Base-by-base conservation (phyloP, 2,113 vertebrate genomes). In the Lophotis ruficrista region DNA sequence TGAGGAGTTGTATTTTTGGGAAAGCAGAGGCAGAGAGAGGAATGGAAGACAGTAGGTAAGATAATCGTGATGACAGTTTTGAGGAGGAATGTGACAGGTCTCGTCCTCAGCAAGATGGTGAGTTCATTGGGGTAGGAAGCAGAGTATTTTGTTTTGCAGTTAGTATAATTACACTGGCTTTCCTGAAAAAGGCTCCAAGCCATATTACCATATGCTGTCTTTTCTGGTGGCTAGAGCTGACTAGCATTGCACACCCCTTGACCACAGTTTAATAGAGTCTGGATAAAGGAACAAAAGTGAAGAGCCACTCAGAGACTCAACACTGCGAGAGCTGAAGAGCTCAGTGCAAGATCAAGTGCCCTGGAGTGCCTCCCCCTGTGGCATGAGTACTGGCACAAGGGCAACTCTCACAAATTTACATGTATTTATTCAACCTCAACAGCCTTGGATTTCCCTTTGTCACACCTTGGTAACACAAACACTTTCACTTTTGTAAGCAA, bases 1-100 rank as follows among this genome's bases (percentile, higher is more conserved):
- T 85, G 41, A 77, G 5, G 18, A 94, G 30, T 50, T 79, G 53
- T 91, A 69, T 82, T 94, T 94, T 91, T 11, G 57, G 77, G 81
- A 94, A 93, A 82, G 91, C 81, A 96, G 65, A 95, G 81, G 81
- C 84, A 89, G 91, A 77, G 57, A 80, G 30, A 75, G n/a, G 23
- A 70, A 12, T 43, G 27, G 56, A 70, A 81, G 33, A 78, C 5
- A 43, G 24, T 53, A 83, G 30, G 27, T 37, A 31, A 95, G 60
- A 37, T 65, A 80, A 92, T 79, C 2, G 0, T 60, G 33, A 75
- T 91, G 48, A 78, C 21, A 79, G 21, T 57, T 82, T 16, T 7
- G 65, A 89, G 89, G 30, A 84, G 13, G 25, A 78, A 70, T 66
- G 51, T 90, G 83, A 45, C 48, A 93, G 48, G 3, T 83, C 70